Evolutionary conservation across 2,797 vertebrate species (phyloP).

Genomic region (Adelosebastes latens): DNA sequence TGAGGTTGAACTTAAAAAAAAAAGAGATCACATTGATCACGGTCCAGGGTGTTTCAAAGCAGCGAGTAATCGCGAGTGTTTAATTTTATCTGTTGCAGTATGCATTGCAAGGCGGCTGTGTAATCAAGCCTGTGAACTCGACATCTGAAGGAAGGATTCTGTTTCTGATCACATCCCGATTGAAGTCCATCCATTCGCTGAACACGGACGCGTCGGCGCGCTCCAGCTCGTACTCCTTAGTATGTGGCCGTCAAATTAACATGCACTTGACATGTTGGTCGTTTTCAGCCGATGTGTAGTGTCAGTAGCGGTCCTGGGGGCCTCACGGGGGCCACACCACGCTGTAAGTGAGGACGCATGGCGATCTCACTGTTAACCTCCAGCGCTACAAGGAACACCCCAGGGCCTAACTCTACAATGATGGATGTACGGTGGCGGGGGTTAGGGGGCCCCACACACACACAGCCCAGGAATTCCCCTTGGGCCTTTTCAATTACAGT

Average conservation of each 20-base stretch:
- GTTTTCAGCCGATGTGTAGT: slow-evolving; percentile 16
- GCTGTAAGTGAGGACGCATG: slow-evolving; percentile 52
- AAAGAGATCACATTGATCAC: slow-evolving; percentile 76
- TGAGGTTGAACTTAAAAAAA: slow-evolving; percentile 78
- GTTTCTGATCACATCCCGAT: slow-evolving; percentile 81
- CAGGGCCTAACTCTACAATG: slow-evolving; percentile 75
- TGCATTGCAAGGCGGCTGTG: slow-evolving; percentile 77
- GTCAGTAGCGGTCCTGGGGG: slow-evolving; percentile 3
- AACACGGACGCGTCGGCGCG: slow-evolving; percentile 58
- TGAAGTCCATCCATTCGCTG: slow-evolving; percentile 78
- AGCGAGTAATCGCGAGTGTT: slow-evolving; percentile 77
- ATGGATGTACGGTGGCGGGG: slow-evolving; percentile 75
- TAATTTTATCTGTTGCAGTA: slow-evolving; percentile 84
- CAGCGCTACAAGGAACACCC: slow-evolving; percentile 74
- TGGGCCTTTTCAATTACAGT: slow-evolving; percentile 85
- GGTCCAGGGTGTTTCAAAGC: slow-evolving; percentile 84
- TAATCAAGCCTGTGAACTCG: slow-evolving; percentile 84
- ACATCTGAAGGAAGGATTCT: slow-evolving; percentile 81
- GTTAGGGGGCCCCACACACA: slow-evolving; percentile 44
- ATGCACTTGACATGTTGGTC: slow-evolving; percentile 60
- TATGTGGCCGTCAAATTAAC: slow-evolving; percentile 57
- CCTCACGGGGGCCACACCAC: slow-evolving; percentile 47
- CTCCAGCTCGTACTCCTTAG: slow-evolving; percentile 45
- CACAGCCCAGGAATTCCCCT: slow-evolving; percentile 76
- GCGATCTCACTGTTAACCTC: slow-evolving; percentile 80